Conservation (phyloP, 2,113 vertebrate genomes). For the Caretta caretta region DNA sequence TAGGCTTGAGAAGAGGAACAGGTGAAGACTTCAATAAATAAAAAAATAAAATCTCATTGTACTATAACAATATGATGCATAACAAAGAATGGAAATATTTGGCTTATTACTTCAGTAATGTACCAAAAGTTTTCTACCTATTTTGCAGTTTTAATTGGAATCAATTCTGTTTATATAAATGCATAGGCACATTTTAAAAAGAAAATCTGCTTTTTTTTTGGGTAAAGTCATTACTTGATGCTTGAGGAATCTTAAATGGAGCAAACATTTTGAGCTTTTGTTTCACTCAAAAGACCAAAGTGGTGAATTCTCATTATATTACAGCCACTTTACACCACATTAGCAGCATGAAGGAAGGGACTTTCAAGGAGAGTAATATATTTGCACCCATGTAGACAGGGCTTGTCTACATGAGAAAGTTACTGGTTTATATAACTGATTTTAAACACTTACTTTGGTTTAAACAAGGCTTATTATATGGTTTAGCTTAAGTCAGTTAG, state of each 20-base stretch:
- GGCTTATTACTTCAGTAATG: conserved; percentile 28
- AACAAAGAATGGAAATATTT: conserved; percentile 52
- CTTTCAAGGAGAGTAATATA: neutral
- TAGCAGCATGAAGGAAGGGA: neutral
- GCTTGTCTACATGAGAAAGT: neutral
- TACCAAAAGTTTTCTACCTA: conserved; percentile 41
- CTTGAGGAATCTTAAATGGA: neutral
- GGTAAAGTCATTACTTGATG: conserved; percentile 17
- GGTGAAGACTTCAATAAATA: conserved; percentile 48
- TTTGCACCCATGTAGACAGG: neutral
- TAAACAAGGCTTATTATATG: neutral
- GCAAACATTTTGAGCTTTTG: neutral
- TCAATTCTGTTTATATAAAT: conserved; percentile 49
- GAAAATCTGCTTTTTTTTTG: neutral
- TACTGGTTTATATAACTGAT: neutral
- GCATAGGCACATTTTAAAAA: conserved; percentile 7
- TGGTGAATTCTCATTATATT: neutral
- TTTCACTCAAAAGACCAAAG: neutral
- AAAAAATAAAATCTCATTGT: conserved; percentile 45
- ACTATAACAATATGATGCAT: conserved; percentile 47
- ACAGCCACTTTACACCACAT: neutral
- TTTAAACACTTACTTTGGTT: neutral
- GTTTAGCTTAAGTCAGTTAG: conserved; percentile 11
- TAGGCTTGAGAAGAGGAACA: conserved; percentile 49
- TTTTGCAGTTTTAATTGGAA: conserved; percentile 69